A percentile compares a stretch with the other conserved stretches of the same genome.
Conservation (phyloP, 2,888 invertebrate genomes). For the Amphipyra tragopoginis region DNA sequence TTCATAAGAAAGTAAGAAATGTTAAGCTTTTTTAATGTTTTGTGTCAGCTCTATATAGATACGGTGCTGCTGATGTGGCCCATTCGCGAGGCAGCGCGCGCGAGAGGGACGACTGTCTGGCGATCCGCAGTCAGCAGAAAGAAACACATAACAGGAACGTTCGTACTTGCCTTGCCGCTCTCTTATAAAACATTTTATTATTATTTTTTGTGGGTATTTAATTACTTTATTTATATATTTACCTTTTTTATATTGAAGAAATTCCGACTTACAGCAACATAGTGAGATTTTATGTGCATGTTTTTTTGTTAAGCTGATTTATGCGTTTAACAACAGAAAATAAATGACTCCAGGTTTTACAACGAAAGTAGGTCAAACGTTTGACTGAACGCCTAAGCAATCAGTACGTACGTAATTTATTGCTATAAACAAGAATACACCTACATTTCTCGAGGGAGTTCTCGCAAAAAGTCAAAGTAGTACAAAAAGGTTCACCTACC, state of each 20-base stretch:
- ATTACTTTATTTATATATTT: conserved; percentile 37
- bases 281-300: too few species aligned
- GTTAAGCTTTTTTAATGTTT: background rate
- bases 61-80: conserved; percentile 81
- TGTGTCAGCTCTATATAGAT: conserved; percentile 73
- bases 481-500: conserved; percentile 71
- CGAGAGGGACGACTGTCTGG: conserved; percentile 84
- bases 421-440: conserved; percentile 53
- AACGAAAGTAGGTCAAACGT: conserved; percentile 29
- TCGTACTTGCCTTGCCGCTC: conserved; percentile 52
- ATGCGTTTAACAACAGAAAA: background rate
- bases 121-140: conserved; percentile 87
- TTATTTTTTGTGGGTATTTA: conserved; percentile 42
- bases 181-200: conserved; percentile 54
- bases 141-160: conserved; percentile 82
- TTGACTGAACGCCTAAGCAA: conserved; percentile 41
- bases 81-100: conserved; percentile 81
- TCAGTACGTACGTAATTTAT: conserved; percentile 45
- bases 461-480: conserved; percentile 68
- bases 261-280: background rate
- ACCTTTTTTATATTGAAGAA: background rate
- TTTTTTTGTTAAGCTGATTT: too few species aligned
- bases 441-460: conserved; percentile 40
- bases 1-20: too few species aligned
- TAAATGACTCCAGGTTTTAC: conserved; percentile 18